These are phyloP conservation scores for Etheostoma perlongum DNA, from an alignment of 2,797 vertebrate species.

Conservation along the genomic window DNA sequence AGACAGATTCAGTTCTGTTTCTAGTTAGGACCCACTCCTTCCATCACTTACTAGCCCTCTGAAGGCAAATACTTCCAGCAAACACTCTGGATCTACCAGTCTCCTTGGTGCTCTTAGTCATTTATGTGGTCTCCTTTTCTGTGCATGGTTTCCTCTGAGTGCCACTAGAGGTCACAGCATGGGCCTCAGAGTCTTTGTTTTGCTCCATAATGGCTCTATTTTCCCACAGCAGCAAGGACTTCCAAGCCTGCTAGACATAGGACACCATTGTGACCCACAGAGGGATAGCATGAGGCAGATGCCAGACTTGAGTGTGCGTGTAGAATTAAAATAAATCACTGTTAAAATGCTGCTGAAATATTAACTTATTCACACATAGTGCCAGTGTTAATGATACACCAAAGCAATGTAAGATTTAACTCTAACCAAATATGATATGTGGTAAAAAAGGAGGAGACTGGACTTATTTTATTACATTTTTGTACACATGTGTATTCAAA, in stretches of 20 bases:
- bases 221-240: constrained; percentile 69
- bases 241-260: constrained; percentile 70
- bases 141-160: constrained; percentile 68
- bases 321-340: constrained; percentile 30
- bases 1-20: constrained; percentile 53
- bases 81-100: constrained; percentile 51
- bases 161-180: constrained; percentile 82
- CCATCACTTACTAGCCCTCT: constrained; percentile 50
- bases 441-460: not conserved
- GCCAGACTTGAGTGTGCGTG: constrained; percentile 23
- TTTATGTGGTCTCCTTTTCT: constrained; percentile 56
- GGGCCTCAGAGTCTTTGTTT: constrained; percentile 84
- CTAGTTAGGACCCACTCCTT: constrained; percentile 43
- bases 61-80: constrained; percentile 63
- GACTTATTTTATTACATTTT: not conserved
- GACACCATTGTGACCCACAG: constrained; percentile 74
- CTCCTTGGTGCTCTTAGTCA: constrained; percentile 63
- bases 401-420: not conserved
- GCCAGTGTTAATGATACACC: not conserved
- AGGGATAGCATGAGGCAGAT: constrained; percentile 54
- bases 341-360: constrained; percentile 41
- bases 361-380: constrained; percentile 18
- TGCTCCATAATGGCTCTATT: constrained; percentile 83
- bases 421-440: not conserved
- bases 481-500: not conserved